Evolutionary conservation across 23 tunicate species (phyloP), one percentile per base, ranked within the genome.

Genomic region (Trididemnum nubilum): DNA sequence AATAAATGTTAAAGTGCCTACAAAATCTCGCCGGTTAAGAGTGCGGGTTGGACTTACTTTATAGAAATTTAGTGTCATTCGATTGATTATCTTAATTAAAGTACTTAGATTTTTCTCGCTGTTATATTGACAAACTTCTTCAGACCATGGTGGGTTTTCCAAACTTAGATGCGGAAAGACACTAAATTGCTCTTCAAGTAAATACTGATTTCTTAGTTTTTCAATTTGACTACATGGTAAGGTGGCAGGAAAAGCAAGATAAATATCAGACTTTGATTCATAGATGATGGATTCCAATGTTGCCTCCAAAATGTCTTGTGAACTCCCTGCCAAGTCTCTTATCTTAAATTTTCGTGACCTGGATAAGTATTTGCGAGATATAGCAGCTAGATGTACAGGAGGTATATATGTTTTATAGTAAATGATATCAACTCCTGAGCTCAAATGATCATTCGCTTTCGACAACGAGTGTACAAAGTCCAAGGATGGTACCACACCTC

Each of bases 331-430:
- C 22, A 85, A 64, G 34, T 85, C 88, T 2, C 51, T 40, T 1
- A 85, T 44, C 2, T 64, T 27, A 29, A 76, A 36, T 2, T 25
- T 30, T 2, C 33, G 15, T 4, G 35, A 2, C n/a, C n/a, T n/a
- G 12, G 60, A 39, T n/a, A n/a, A n/a, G n/a, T n/a, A n/a, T 22
- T 30, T 4, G 22, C 64, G 49, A 7, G 76, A 23, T n/a, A 76
- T 31, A 65, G 65, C 82, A 60, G 82, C 66, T 1, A 85, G 76
- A 36, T 85, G 88, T 24, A 36, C 23, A 2, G 88, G 88, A 2
- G 88, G 88, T 83, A 77, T 85, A 37, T 85, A 85, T 3, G 88
- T 85, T 30, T 64, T 33, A 57, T 85, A 85, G 57, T 33, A 85
- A 3, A 85, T 34, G 29, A 85, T 25, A n/a, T 44, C 35, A 2